Evolutionary conservation across 53 echinoderm and acorn worm genomes (phyloP).

Genomic region (Luidia sarsii): DNA sequence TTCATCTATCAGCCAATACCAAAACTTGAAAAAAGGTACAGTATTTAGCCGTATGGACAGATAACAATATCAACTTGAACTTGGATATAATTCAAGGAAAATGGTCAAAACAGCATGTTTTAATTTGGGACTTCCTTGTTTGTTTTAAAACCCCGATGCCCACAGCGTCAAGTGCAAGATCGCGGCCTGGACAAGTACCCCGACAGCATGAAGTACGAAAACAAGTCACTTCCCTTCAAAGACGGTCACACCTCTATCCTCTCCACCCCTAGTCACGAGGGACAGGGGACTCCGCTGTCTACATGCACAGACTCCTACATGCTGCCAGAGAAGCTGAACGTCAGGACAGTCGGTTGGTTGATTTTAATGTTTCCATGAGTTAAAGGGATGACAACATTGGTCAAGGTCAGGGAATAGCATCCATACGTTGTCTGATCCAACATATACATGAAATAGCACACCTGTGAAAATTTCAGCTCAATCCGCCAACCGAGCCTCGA

Average conservation of each 20-base stretch:
- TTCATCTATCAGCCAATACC: too few species aligned
- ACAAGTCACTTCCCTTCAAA: slow-evolving; percentile 75
- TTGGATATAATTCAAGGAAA: neutral
- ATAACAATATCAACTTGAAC: neutral
- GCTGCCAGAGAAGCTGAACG: slow-evolving; percentile 70
- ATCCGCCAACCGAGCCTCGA: too few species aligned
- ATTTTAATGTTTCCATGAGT: too few species aligned
- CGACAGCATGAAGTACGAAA: slow-evolving; percentile 53
- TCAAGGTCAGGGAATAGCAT: too few species aligned
- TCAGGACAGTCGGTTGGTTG: slow-evolving; percentile 85
- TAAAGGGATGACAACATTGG: too few species aligned
- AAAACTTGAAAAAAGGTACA: too few species aligned
- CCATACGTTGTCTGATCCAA: too few species aligned
- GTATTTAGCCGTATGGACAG: too few species aligned
- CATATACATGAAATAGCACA: too few species aligned
- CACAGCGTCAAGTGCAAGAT: slow-evolving; percentile 88
- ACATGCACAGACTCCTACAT: slow-evolving; percentile 81
- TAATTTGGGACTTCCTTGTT: neutral
- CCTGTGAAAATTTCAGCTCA: too few species aligned
- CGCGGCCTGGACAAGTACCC: slow-evolving; percentile 61
- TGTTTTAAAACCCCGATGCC: neutral
- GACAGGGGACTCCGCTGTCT: slow-evolving; percentile 66
- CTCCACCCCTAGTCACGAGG: slow-evolving; percentile 59
- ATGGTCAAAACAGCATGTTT: neutral
- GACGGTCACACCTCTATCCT: slow-evolving; percentile 94